A percentile compares a stretch with the other conserved stretches of the same genome.
Conservation (phyloP, 2,113 vertebrate species). For the Petaurus breviceps region DNA sequence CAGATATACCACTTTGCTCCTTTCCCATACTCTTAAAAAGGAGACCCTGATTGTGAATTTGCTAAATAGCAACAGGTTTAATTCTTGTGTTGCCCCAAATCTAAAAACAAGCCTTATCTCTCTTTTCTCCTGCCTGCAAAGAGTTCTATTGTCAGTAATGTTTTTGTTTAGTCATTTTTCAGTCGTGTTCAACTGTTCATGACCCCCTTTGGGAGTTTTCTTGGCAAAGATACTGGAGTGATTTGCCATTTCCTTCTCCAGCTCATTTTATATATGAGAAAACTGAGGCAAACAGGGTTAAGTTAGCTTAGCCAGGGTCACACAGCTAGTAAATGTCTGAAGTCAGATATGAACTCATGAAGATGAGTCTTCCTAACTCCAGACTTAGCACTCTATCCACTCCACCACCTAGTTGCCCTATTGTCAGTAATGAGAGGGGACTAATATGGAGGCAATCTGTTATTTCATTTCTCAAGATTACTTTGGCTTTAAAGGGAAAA, state of each 20-base stretch:
- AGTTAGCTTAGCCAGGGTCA: too few relatives aligned
- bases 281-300: background rate
- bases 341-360: background rate
- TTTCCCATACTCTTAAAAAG: background rate
- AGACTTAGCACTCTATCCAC: background rate
- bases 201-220: background rate
- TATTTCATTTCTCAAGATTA: conserved; percentile 16
- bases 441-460: conserved; percentile 1
- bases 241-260: background rate
- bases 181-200: background rate
- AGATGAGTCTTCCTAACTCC: background rate
- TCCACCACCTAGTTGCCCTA: too few relatives aligned
- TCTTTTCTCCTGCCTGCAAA: background rate
- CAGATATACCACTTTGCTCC: background rate
- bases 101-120: conserved; percentile 30
- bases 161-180: background rate
- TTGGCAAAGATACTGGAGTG: background rate
- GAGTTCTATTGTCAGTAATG: background rate
- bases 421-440: conserved; percentile 3
- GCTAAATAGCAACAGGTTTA: background rate
- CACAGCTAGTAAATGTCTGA: background rate
- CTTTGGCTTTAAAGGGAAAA: conserved; percentile 22
- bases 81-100: background rate
- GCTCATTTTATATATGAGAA: background rate
- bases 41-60: background rate